phyloP scores from a whole-genome alignment of 1,140 invertebrate species.

The Aphidius gifuensis region DNA sequence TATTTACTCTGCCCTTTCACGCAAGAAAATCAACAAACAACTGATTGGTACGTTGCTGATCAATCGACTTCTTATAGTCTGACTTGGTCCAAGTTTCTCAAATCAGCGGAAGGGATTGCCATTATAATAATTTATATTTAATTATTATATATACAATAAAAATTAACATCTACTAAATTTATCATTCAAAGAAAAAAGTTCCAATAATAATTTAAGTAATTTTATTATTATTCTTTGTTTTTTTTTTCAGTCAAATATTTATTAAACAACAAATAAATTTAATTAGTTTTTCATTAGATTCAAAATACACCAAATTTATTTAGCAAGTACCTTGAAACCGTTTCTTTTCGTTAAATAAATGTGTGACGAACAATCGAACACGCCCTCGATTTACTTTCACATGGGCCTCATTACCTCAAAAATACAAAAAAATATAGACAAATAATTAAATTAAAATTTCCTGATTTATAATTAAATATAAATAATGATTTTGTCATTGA shows the following conservation, averaged over 20 bases:
- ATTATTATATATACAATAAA: no score
- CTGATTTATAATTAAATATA: background rate
- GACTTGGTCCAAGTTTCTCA: slow-evolving; percentile 31
- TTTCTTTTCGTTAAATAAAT: background rate
- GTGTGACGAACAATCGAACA: slow-evolving; percentile 15
- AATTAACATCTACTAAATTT: no score
- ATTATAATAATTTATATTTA: no score
- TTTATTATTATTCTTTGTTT: slow-evolving; percentile 12
- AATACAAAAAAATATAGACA: slow-evolving; percentile 1
- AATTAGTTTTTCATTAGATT: background rate
- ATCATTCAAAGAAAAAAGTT: no score
- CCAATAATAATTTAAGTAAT: no score
- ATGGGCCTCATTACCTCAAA: slow-evolving; percentile 18
- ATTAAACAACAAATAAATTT: background rate
- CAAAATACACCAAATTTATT: no score
- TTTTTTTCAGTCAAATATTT: background rate
- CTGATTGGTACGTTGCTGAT: slow-evolving; percentile 37
- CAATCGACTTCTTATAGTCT: slow-evolving; percentile 42
- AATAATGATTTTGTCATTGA: background rate
- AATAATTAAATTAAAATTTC: slow-evolving; percentile 9
- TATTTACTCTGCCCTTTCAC: slow-evolving; percentile 29
- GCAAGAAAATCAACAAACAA: slow-evolving; percentile 33
- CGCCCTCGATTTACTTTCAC: slow-evolving; percentile 23
- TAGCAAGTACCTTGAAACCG: background rate
- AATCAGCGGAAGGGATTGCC: background rate